Conservation (phyloP, 2,113 vertebrate species). For the Myotis davidii region DNA sequence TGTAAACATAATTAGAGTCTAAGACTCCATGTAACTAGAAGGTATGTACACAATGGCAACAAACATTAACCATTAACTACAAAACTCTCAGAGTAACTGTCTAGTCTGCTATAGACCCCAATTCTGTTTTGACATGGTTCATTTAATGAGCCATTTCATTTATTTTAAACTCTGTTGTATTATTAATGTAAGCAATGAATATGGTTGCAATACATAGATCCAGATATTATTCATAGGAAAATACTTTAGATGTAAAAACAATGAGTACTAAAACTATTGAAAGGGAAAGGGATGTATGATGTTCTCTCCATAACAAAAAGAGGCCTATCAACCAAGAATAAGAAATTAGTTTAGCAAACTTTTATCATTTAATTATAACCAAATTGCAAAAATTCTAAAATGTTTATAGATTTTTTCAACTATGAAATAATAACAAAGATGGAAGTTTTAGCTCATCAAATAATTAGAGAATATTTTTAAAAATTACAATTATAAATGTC, state of each 20-base stretch:
- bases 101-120: background rate
- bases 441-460: background rate
- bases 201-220: background rate
- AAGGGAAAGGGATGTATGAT: conserved; percentile 29
- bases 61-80: background rate
- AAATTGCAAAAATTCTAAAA: conserved; percentile 58
- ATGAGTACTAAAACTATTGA: conserved; percentile 29
- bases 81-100: background rate
- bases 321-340: conserved; percentile 43
- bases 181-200: conserved; percentile 48
- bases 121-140: background rate
- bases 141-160: conserved; percentile 52
- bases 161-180: conserved; percentile 49
- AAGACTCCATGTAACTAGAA: background rate
- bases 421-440: background rate
- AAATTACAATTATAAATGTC: background rate
- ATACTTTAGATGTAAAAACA: conserved; percentile 31
- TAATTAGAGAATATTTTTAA: background rate
- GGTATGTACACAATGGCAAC: background rate
- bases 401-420: conserved; percentile 30
- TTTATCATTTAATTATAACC: conserved; percentile 45
- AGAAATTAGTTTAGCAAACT: conserved; percentile 64
- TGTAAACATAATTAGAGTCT: background rate
- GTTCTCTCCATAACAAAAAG: background rate
- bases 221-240: background rate